Evolutionary conservation across 2,113 vertebrate species (phyloP).

Genomic region (Antennarius striatus): DNA sequence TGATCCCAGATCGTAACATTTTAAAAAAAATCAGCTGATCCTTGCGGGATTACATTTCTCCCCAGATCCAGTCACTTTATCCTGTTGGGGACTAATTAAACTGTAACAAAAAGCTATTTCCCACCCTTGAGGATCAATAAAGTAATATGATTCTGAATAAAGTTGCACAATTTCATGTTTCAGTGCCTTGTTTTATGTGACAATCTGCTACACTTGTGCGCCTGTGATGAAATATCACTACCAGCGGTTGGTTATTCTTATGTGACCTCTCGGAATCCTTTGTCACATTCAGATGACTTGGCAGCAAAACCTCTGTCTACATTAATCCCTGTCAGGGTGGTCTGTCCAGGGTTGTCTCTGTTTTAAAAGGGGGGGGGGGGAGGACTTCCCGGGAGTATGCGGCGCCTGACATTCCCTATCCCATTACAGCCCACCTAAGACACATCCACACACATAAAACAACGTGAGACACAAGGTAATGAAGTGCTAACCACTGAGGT

Average conservation of each 20-base stretch:
- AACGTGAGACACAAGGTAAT: conserved; percentile 71
- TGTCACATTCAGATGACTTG: conserved; percentile 34
- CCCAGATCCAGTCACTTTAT: too few relatives aligned
- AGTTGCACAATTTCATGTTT: too few relatives aligned
- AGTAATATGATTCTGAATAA: too few relatives aligned
- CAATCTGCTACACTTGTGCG: too few relatives aligned
- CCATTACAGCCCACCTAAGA: conserved; percentile 73
- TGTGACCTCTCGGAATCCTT: conserved; percentile 40
- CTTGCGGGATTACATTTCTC: too few relatives aligned
- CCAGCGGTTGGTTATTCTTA: neutral
- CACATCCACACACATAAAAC: conserved; percentile 68
- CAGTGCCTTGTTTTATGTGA: too few relatives aligned
- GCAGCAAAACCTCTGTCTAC: conserved; percentile 47
- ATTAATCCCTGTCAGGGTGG: conserved; percentile 72
- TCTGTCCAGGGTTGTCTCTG: conserved; percentile 64
- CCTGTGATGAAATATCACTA: too few relatives aligned
- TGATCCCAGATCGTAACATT: too few relatives aligned
- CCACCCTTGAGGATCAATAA: too few relatives aligned
- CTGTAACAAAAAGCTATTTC: too few relatives aligned
- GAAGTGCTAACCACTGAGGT: conserved; percentile 79
- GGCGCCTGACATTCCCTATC: conserved; percentile 73
- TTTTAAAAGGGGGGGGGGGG: conserved; percentile 33
- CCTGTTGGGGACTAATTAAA: too few relatives aligned
- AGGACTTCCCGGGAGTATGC: conserved; percentile 64
- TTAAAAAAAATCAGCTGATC: too few relatives aligned